Percentiles rank a stretch among this genome's conserved stretches.
phyloP scores from a whole-genome alignment of 2,113 vertebrate genomes.

The Macaca mulatta region DNA sequence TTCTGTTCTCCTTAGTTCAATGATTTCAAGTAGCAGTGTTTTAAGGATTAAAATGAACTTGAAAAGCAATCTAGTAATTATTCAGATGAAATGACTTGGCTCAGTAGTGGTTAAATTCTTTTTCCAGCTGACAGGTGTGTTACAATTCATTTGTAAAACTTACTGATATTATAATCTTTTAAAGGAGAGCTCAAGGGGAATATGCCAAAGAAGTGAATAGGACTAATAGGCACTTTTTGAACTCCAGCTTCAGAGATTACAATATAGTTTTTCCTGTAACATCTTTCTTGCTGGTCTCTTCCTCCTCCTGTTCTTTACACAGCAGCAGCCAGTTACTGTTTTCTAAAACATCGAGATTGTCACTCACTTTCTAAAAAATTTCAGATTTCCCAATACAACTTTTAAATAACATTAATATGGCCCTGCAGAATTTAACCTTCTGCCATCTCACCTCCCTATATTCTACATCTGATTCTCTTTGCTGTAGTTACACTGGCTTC shows the following conservation, averaged over 20 bases:
- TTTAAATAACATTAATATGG: background rate
- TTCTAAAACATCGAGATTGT: constrained; percentile 5
- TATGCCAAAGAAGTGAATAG: background rate
- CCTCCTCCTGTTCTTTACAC: background rate
- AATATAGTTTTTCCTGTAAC: background rate
- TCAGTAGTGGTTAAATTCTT: background rate
- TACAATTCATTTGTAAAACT: constrained; percentile 5
- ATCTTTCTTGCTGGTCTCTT: background rate
- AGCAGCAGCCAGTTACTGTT: background rate
- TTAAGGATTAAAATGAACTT: constrained; percentile 39
- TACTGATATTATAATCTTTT: background rate
- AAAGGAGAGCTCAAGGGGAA: background rate
- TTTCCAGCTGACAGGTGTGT: background rate
- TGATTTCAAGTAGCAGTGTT: background rate
- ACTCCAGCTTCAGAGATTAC: background rate
- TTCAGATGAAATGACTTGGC: background rate
- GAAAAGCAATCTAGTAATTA: constrained; percentile 19
- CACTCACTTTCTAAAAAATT: background rate
- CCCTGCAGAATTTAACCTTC: background rate
- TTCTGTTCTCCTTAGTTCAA: background rate
- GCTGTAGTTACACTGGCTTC: background rate
- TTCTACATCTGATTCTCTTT: background rate
- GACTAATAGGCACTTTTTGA: background rate
- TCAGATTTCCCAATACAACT: background rate
- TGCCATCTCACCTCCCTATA: background rate